A percentile compares a stretch with the other conserved stretches of the same genome.
phyloP scores from a whole-genome alignment of 2,113 vertebrate species.

The Hemichromis elongatus region DNA sequence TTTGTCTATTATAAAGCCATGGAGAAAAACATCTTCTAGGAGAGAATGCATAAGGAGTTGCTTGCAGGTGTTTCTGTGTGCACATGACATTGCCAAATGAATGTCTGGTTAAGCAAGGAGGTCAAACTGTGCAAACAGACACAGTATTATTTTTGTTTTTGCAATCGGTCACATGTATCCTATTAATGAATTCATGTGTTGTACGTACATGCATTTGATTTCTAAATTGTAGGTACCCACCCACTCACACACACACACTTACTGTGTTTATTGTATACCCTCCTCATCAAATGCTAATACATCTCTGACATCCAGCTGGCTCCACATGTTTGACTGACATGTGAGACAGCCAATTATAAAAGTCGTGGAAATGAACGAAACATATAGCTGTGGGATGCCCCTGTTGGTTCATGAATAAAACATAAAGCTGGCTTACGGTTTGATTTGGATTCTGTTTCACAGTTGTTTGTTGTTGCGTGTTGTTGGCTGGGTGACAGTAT shows the following conservation, averaged over 20 bases:
- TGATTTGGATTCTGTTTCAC: constrained; percentile 48
- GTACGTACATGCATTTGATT: background rate
- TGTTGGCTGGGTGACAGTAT: constrained; percentile 41
- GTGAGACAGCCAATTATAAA: constrained; percentile 60
- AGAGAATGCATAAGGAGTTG: background rate
- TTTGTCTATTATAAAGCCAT: background rate
- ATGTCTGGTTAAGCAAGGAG: background rate
- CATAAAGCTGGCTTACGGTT: constrained; percentile 42
- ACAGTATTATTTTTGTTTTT: background rate
- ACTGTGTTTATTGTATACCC: background rate
- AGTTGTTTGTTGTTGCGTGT: constrained; percentile 44
- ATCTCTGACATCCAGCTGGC: constrained; percentile 11
- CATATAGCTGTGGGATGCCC: constrained; percentile 1
- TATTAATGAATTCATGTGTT: background rate
- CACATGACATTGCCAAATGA: background rate
- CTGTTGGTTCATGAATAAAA: constrained; percentile 55
- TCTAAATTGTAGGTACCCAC: background rate
- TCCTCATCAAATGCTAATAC: background rate
- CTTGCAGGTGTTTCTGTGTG: background rate
- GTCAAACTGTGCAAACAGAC: background rate
- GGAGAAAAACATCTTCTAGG: background rate
- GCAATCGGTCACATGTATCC: background rate
- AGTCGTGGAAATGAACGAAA: constrained; percentile 32
- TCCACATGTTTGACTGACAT: constrained; percentile 49
- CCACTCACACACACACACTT: background rate